Conservation (phyloP, 1,140 invertebrate species). For the Megalonaias nervosa region DNA sequence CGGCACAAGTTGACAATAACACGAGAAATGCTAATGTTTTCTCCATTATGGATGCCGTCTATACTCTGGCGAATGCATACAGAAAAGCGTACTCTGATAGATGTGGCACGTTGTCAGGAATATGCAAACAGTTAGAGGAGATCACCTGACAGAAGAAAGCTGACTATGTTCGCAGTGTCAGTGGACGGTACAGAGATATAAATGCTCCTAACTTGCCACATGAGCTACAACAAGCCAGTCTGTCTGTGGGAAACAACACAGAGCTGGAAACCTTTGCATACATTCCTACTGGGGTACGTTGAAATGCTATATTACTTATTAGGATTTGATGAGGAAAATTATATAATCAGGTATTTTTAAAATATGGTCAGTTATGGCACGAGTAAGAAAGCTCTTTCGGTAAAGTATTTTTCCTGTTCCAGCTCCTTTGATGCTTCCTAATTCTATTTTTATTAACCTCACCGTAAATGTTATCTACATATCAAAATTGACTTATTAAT, state of each 20-base stretch:
- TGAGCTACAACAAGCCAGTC: conserved; percentile 1
- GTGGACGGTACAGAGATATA: conserved; percentile 27
- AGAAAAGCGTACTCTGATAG: background rate
- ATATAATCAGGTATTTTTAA: background rate
- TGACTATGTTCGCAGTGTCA: background rate
- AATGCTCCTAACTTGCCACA: conserved; percentile 3
- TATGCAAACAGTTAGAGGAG: conserved; percentile 1
- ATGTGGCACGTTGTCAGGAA: background rate
- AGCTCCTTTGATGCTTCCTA: too few relatives aligned
- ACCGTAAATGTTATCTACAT: too few relatives aligned
- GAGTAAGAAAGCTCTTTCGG: too few relatives aligned
- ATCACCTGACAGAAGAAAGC: background rate
- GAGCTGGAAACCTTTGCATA: background rate
- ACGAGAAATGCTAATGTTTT: conserved; percentile 3
- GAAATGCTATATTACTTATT: background rate
- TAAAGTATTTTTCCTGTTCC: too few relatives aligned
- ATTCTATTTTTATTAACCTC: too few relatives aligned
- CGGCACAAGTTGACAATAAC: too few relatives aligned
- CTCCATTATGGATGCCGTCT: too few relatives aligned
- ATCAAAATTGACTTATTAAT: too few relatives aligned
- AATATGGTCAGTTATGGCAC: too few relatives aligned
- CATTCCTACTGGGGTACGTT: too few relatives aligned
- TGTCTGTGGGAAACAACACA: background rate
- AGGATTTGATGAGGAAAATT: conserved; percentile 31
- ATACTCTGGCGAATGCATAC: conserved; percentile 10